A percentile compares a stretch with the other conserved stretches of the same genome.
Evolutionary conservation across 2,797 vertebrate species (phyloP).

Genomic region (Sebastes taczanowskii): DNA sequence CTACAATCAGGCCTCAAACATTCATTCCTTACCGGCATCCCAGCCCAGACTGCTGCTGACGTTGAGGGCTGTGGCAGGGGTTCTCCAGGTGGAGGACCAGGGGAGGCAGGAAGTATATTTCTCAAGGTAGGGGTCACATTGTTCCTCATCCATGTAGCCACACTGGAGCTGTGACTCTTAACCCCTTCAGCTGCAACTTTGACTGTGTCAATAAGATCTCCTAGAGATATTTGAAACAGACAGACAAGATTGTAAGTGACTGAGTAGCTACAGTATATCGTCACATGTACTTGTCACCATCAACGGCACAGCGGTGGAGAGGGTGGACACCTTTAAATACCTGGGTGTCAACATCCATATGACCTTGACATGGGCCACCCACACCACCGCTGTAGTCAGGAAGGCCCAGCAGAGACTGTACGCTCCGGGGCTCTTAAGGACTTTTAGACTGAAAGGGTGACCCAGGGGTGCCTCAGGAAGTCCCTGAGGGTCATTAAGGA

Average conservation of each 20-base stretch:
- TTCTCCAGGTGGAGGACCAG: slow-evolving; percentile 51
- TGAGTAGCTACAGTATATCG: not conserved
- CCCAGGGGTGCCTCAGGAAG: no score
- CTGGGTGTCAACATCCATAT: no score
- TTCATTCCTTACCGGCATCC: slow-evolving; percentile 57
- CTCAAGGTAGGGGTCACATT: slow-evolving; percentile 75
- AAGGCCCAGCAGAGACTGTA: no score
- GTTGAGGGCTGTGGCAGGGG: slow-evolving; percentile 60
- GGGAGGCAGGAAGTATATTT: slow-evolving; percentile 72
- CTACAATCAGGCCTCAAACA: not conserved
- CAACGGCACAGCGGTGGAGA: no score
- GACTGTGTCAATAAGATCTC: slow-evolving; percentile 80
- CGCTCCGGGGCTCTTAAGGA: no score
- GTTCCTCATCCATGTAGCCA: slow-evolving; percentile 81
- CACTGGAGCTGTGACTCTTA: slow-evolving; percentile 79
- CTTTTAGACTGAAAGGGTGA: no score
- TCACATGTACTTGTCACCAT: not conserved
- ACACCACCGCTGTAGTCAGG: no score
- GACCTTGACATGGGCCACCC: no score
- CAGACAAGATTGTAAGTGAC: not conserved
- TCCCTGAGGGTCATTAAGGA: no score
- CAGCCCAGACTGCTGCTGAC: slow-evolving; percentile 60
- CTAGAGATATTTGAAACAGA: slow-evolving; percentile 50
- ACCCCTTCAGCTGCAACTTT: slow-evolving; percentile 83
- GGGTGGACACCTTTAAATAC: no score